Evolutionary conservation across 2,888 invertebrate genomes (phyloP).

Genomic region (Leistus spinibarbis): DNA sequence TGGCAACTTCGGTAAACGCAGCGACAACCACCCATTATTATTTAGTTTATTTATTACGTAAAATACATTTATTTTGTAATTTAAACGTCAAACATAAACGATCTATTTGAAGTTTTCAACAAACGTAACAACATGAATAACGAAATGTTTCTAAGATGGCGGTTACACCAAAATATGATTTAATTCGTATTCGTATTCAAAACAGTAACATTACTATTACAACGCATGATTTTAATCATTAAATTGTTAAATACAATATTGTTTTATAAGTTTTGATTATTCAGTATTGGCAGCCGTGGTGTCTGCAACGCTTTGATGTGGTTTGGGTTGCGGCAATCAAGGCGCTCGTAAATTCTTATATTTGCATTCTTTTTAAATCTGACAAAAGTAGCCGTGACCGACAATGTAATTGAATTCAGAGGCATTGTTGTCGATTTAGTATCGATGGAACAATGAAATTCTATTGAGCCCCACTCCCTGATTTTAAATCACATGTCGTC

Average conservation of each 20-base stretch:
- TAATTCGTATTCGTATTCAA: no score
- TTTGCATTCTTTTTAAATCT: not conserved
- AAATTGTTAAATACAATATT: no score
- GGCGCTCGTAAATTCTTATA: not conserved
- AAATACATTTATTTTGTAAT: no score
- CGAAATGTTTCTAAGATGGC: no score
- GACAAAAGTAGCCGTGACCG: not conserved
- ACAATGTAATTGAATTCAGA: not conserved
- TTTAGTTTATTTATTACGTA: no score
- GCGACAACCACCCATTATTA: slow-evolving; percentile 65
- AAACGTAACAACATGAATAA: no score
- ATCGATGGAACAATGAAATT: not conserved
- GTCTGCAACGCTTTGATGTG: not conserved
- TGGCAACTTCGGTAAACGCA: slow-evolving; percentile 65
- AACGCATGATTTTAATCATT: no score
- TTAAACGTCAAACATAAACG: not conserved
- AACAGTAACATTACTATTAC: no score
- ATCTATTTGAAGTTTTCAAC: no score
- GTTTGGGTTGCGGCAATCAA: not conserved
- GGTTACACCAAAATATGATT: no score
- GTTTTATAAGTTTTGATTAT: not conserved
- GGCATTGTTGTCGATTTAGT: not conserved
- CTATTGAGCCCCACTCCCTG: not conserved
- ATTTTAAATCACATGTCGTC: not conserved
- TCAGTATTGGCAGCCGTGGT: not conserved